A percentile compares a stretch with the other conserved stretches of the same genome.
Conservation (phyloP, 1,140 invertebrate genomes). For the Bombus confusus region DNA sequence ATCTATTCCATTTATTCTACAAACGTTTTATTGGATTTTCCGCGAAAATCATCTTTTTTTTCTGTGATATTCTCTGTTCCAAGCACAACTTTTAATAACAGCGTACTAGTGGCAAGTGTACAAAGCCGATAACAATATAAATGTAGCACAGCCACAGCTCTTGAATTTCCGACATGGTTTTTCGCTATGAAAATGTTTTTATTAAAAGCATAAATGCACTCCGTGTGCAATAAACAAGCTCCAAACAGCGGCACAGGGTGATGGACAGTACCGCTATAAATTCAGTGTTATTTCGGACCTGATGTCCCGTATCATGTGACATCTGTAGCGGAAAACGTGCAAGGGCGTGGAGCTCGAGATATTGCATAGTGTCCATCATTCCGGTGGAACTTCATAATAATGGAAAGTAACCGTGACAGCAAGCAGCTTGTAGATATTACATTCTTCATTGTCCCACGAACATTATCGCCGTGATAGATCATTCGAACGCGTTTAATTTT, state of each 20-base stretch:
- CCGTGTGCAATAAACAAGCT: constrained; percentile 7
- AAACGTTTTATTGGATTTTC: background rate
- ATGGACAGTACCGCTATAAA: constrained; percentile 43
- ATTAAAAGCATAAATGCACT: background rate
- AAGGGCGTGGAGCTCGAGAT: constrained; percentile 36
- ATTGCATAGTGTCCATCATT: constrained; percentile 32
- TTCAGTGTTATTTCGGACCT: constrained; percentile 44
- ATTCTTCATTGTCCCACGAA: constrained; percentile 28
- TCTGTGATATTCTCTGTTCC: background rate
- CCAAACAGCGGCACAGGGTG: background rate
- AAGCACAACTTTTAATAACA: no score
- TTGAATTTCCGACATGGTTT: background rate
- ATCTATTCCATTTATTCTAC: background rate
- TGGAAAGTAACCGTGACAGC: constrained; percentile 39
- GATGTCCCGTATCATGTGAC: constrained; percentile 36
- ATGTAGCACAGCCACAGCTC: background rate
- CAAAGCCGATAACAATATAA: background rate
- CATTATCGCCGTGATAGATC: constrained; percentile 14
- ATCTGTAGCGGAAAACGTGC: constrained; percentile 43
- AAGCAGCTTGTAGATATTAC: constrained; percentile 32
- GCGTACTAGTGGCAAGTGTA: background rate
- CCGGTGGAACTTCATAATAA: constrained; percentile 41
- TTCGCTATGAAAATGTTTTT: constrained; percentile 6
- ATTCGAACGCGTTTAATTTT: background rate
- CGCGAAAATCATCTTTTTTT: background rate